These are phyloP conservation scores for Danio aesculapii DNA, from an alignment of 2,797 vertebrate genomes.

Conservation along the genomic window DNA sequence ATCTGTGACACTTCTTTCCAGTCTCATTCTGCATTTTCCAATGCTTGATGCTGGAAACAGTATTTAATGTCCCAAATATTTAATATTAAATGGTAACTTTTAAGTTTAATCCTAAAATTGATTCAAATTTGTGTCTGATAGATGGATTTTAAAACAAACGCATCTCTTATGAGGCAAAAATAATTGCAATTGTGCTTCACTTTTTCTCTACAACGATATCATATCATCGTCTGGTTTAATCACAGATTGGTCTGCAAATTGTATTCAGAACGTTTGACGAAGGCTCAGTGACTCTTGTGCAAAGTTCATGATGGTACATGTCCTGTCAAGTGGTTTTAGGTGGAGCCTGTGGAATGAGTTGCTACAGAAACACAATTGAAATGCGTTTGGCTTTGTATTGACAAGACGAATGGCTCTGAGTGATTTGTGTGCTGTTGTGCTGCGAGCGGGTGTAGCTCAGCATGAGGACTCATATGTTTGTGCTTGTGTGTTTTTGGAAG, in stretches of 20 bases:
- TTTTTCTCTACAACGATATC: background rate
- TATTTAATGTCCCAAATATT: background rate
- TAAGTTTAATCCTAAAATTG: background rate
- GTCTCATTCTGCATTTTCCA: background rate
- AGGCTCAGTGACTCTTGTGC: constrained; percentile 6
- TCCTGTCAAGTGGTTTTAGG: constrained; percentile 27
- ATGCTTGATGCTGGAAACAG: too few species aligned
- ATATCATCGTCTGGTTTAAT: background rate
- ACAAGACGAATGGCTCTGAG: constrained; percentile 13
- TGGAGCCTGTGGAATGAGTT: constrained; percentile 15
- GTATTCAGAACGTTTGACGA: background rate
- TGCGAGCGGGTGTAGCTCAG: constrained; percentile 8
- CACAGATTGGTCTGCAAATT: background rate
- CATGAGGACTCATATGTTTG: constrained; percentile 29
- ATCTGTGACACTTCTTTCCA: background rate
- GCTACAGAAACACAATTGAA: constrained; percentile 27
- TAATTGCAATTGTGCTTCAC: background rate
- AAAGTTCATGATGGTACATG: constrained; percentile 12
- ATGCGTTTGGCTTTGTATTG: background rate
- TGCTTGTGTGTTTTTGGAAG: constrained; percentile 70
- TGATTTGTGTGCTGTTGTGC: constrained; percentile 33
- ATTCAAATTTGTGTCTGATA: background rate
- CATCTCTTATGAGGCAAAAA: background rate
- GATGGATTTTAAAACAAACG: background rate
- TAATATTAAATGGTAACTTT: background rate